Evolutionary conservation across 2,888 invertebrate species (phyloP).

Genomic region (Octonoba sinensis): DNA sequence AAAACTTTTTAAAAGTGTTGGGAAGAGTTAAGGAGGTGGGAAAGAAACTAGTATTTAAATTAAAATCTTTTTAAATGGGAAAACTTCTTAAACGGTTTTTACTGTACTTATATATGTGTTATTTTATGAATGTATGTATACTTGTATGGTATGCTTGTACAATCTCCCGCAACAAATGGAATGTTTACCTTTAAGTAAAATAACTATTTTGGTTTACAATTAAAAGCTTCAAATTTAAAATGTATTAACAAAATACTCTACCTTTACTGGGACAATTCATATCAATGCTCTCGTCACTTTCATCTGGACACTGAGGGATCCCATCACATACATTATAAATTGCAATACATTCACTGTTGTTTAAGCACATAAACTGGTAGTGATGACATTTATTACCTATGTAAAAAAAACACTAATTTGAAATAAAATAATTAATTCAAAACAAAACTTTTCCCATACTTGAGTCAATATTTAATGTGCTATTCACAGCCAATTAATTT

Average conservation of each 20-base stretch:
- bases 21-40: too few relatives aligned
- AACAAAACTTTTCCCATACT: too few relatives aligned
- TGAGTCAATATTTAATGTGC: not conserved
- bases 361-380: constrained; percentile 89
- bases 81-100: too few relatives aligned
- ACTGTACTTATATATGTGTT: too few relatives aligned
- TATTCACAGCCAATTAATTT: not conserved
- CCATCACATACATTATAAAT: constrained; percentile 96
- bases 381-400: constrained; percentile 77
- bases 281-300: constrained; percentile 90
- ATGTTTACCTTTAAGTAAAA: not conserved
- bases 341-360: constrained; percentile 90
- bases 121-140: too few relatives aligned
- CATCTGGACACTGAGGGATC: constrained; percentile 89
- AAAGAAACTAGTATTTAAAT: too few relatives aligned
- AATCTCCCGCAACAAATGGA: too few relatives aligned
- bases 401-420: constrained; percentile 18
- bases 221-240: too few relatives aligned
- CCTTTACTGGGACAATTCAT: constrained; percentile 78
- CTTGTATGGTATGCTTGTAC: too few relatives aligned
- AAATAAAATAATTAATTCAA: not conserved
- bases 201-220: too few relatives aligned
- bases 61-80: too few relatives aligned
- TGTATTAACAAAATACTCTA: not conserved
- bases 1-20: too few relatives aligned